phyloP scores from a whole-genome alignment of 2,113 vertebrate genomes.

The Mirounga angustirostris region DNA sequence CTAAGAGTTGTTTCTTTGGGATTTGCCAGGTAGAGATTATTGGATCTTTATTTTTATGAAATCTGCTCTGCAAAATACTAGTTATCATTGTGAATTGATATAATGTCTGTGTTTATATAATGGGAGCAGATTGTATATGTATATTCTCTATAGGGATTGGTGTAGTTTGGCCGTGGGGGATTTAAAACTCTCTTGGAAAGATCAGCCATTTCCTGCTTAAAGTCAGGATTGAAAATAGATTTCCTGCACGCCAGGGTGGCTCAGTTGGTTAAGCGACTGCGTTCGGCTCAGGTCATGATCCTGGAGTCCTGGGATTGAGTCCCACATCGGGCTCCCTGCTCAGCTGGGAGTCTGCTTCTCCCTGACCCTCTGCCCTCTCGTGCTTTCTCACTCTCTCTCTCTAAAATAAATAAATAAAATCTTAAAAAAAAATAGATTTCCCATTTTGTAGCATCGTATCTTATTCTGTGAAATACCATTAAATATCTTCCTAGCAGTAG shows the following conservation, averaged over 20 bases:
- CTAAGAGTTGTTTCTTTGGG: conserved; percentile 40
- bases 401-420: too few relatives aligned
- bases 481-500: background rate
- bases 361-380: too few relatives aligned
- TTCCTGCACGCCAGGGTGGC: background rate
- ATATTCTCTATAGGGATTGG: conserved; percentile 14
- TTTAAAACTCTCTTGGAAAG: conserved; percentile 40
- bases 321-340: too few relatives aligned
- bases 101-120: conserved; percentile 33
- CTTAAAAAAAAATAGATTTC: background rate
- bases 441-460: background rate
- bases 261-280: too few relatives aligned
- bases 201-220: background rate
- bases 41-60: conserved; percentile 48
- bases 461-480: background rate
- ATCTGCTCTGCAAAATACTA: background rate
- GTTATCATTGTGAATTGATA: conserved; percentile 10
- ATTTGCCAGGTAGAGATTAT: background rate
- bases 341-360: too few relatives aligned
- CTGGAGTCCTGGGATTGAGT: too few relatives aligned
- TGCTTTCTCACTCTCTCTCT: too few relatives aligned
- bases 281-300: too few relatives aligned
- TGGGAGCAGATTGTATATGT: background rate
- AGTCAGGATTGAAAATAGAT: conserved; percentile 14
- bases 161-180: background rate